Evolutionary conservation across 2,888 invertebrate species (phyloP), one percentile per base, ranked within the genome.

Genomic region (Conchocele bisecta): DNA sequence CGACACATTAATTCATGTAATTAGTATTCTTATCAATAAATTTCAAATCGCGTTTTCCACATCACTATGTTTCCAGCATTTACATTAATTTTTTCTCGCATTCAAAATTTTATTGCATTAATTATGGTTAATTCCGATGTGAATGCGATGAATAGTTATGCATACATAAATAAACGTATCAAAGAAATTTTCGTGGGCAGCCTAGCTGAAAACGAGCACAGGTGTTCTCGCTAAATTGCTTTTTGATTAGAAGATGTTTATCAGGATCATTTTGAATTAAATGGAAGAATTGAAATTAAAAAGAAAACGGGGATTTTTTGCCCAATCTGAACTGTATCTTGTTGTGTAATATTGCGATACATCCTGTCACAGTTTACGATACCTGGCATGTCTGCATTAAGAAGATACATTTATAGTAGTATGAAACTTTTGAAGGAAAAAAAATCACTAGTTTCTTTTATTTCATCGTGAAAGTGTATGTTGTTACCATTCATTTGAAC

Each of bases 41-140:
- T 15, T 51, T 9, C 13, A 51, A 51, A 51, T 51, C 51, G 31
- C 31, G 35, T 51, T 51, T 51, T 51, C 51, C 51, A 51, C 51
- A 22, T 35, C 35, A 22, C 33, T 48, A 28, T 48, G 17, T 48
- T 3, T 48, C 48, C 35, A 51, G 11, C 31, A 11, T 31, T 51
- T 9, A 20, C 33, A 51, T 64, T 66, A 69, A 65, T 64, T 72
- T 74, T 69, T 41, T 37, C 61, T 20, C 31, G 42, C 15, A 69
- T 73, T 41, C 65, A 70, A 72, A 66, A 73, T 76, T 66, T 71
- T 70, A 65, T 73, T 76, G 76, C 76, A 76, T 76, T 76, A 76
- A 76, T 76, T 76, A 73, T 72, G 63, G 66, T 73, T 76, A 73
- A 76, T 76, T 76, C 72, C 28, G 50, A 53, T 33, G 29, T 69